Evolutionary conservation across 2,797 vertebrate genomes (phyloP), one percentile per base, ranked within the genome.

Genomic region (Scleropages formosus): DNA sequence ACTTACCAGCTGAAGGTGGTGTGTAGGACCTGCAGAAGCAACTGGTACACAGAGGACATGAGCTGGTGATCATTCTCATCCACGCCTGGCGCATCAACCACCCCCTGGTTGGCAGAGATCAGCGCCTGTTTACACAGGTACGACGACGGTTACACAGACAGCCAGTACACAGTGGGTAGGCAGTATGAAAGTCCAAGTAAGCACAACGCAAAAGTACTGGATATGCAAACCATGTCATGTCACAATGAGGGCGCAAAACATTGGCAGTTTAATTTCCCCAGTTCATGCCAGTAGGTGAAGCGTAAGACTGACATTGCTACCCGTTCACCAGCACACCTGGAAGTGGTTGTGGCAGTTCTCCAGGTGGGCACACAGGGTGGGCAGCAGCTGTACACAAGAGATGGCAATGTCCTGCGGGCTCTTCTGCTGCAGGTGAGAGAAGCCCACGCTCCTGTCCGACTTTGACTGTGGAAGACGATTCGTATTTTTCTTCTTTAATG

Each of bases 311-410:
- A 39, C 6, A 39, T 39, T 39, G 2, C 31, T 2, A 31, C 6
- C 31, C 31, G n/a, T n/a, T n/a, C 11, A 22, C 18, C 3, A 11
- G 56, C 46, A 39, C 51, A 97, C 98, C 95, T 98, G 98, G 78
- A 98, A 98, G 77, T 95, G 93, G 88, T 97, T 97, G 88, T 99
- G 97, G 85, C 94, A 95, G 84, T 96, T 96, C 88, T 99, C 97
- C 87, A 98, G 88, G 82, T 99, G 96, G 80, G 90, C 93, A 88
- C 96, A 98, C 79, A 99, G 86, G 0, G 95, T 89, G 1, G 93
- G 93, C 68, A 99, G 82, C 77, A 99, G 90, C 58, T 92, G 85
- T 20, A 95, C 75, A 39, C 93, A 89, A 78, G 15, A 90, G 3
- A 66, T 60, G 12, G 89, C 90, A 1, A 98, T 84, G 73, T 97